Conservation (phyloP, 2,888 invertebrate species). For the Aleiodes testaceus region DNA sequence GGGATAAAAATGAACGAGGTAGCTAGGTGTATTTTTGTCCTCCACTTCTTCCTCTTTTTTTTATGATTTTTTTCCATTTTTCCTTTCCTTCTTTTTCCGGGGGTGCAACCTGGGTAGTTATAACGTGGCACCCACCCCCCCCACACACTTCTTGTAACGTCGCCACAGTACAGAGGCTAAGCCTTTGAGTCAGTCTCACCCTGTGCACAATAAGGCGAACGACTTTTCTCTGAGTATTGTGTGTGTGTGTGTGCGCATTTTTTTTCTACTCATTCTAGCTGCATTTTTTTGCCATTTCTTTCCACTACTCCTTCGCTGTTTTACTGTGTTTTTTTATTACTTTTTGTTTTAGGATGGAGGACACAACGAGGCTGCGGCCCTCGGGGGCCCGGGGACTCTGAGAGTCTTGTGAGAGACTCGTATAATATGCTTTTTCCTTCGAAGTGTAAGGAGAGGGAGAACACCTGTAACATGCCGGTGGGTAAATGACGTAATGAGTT, state of each 20-base stretch:
- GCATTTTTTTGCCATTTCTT: slow-evolving; percentile 9
- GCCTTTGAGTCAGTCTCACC: slow-evolving; percentile 72
- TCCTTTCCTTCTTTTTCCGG: slow-evolving; percentile 48
- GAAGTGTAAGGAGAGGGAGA: slow-evolving; percentile 41
- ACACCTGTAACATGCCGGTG: slow-evolving; percentile 38
- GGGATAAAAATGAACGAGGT: slow-evolving; percentile 74
- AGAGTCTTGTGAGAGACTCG: slow-evolving; percentile 40
- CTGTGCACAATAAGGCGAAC: slow-evolving; percentile 71
- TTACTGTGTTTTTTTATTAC: slow-evolving; percentile 32
- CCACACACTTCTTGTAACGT: slow-evolving; percentile 45
- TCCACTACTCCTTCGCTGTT: no score
- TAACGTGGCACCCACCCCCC: slow-evolving; percentile 42
- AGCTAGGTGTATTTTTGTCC: slow-evolving; percentile 72
- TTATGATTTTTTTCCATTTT: slow-evolving; percentile 68
- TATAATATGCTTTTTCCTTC: slow-evolving; percentile 50
- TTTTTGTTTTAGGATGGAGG: slow-evolving; percentile 33
- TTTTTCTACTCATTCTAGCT: slow-evolving; percentile 57
- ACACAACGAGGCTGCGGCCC: slow-evolving; percentile 40
- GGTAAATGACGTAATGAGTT: slow-evolving; percentile 34
- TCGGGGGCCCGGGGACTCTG: slow-evolving; percentile 40
- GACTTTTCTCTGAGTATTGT: slow-evolving; percentile 57
- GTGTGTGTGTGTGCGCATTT: slow-evolving; percentile 9
- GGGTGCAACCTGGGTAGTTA: slow-evolving; percentile 63
- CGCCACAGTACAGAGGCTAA: slow-evolving; percentile 67
- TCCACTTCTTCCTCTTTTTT: slow-evolving; percentile 62